Percentiles rank a stretch among this genome's conserved stretches.
These are phyloP conservation scores for Hydractinia symbiolongicarpus DNA, from an alignment of 30 jellyfish, hydroid and myxozoan species.

Conservation along the genomic window DNA sequence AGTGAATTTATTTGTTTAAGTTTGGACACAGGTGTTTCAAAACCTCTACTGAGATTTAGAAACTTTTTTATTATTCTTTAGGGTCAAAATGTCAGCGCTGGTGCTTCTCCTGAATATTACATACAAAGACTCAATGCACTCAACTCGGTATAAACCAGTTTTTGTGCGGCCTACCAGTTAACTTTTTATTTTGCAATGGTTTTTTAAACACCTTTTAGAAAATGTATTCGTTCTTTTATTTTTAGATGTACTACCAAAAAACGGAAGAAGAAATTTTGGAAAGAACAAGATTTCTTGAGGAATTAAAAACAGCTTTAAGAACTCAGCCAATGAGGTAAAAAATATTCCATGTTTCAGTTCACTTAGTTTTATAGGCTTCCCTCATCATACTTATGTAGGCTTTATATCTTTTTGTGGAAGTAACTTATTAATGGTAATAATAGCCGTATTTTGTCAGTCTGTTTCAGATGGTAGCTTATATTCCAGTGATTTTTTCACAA, in stretches of 20 bases:
- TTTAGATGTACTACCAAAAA: slow-evolving; percentile 52
- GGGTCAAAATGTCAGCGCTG: slow-evolving; percentile 93
- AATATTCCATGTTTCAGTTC: not conserved
- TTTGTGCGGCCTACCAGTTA: not conserved
- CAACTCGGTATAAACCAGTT: slow-evolving; percentile 36
- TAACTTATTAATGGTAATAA: too few species aligned
- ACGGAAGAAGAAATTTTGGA: slow-evolving; percentile 55
- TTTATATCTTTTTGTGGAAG: too few species aligned
- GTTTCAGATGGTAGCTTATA: too few species aligned
- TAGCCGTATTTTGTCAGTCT: too few species aligned
- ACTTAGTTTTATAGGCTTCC: too few species aligned
- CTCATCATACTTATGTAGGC: too few species aligned
- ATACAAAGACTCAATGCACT: slow-evolving; percentile 63
- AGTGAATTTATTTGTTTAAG: too few species aligned
- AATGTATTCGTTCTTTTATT: not conserved
- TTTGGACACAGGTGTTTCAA: too few species aligned
- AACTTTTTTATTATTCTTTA: not conserved
- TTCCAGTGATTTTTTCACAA: too few species aligned
- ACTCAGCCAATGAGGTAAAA: slow-evolving; percentile 95
- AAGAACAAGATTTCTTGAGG: slow-evolving; percentile 76
- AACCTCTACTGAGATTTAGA: too few species aligned
- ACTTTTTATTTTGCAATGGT: not conserved
- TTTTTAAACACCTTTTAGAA: not conserved
- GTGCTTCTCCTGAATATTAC: slow-evolving; percentile 83
- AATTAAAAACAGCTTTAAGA: slow-evolving; percentile 80